A percentile compares a stretch with the other conserved stretches of the same genome.
Evolutionary conservation across 30 jellyfish, hydroid and myxozoan species (phyloP).

Genomic region (Aurelia sp.): DNA sequence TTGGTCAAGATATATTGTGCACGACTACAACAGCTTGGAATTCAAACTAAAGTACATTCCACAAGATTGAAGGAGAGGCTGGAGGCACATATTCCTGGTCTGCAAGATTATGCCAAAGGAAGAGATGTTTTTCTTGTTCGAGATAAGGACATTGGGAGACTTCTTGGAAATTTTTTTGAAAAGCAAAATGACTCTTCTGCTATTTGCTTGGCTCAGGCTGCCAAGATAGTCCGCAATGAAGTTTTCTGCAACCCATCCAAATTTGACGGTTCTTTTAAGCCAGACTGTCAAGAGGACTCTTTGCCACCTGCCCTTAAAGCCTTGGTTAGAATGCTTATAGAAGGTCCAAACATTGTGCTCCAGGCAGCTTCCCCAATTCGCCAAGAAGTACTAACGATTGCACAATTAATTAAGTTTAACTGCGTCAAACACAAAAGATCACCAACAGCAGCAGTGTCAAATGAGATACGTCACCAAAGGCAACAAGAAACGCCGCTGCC

Average conservation of each 20-base stretch:
- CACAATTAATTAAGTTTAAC: too few species aligned
- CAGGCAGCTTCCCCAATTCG: too few species aligned
- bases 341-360: too few species aligned
- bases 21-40: not conserved
- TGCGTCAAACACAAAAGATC: too few species aligned
- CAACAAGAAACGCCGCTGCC: too few species aligned
- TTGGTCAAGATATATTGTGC: not conserved
- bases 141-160: conserved; percentile 44
- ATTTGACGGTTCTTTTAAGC: conserved; percentile 9
- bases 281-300: conserved; percentile 16
- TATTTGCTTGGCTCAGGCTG: conserved; percentile 48
- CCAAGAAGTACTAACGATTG: too few species aligned
- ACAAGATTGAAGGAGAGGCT: conserved; percentile 17
- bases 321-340: too few species aligned
- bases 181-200: conserved; percentile 25
- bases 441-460: too few species aligned
- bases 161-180: conserved; percentile 25
- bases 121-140: conserved; percentile 38
- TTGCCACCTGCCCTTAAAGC: too few species aligned
- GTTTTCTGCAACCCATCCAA: conserved; percentile 16
- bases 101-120: conserved; percentile 33
- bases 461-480: too few species aligned
- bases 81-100: conserved; percentile 23
- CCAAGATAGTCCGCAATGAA: conserved; percentile 44
- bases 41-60: conserved; percentile 26